Percentiles rank a stretch among this genome's conserved stretches.
These are phyloP conservation scores for Platichthys flesus DNA, from an alignment of 2,113 vertebrate species.

Conservation along the genomic window DNA sequence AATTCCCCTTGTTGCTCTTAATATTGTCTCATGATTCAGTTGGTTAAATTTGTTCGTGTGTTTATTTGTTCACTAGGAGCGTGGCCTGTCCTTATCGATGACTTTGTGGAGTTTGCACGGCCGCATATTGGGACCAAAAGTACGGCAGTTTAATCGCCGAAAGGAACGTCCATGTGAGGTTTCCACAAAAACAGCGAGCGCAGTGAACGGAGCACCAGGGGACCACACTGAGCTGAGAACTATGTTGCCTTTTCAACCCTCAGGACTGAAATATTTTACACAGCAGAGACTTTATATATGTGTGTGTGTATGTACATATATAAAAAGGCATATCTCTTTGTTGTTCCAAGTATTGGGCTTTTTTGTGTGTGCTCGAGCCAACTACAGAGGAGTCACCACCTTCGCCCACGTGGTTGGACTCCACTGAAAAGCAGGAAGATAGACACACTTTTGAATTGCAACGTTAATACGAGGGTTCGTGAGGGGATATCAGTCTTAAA, in stretches of 20 bases:
- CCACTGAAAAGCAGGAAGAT: slow-evolving; percentile 46
- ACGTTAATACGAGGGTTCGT: slow-evolving; percentile 49
- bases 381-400: slow-evolving; percentile 57
- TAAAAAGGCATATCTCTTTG: slow-evolving; percentile 77
- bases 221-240: slow-evolving; percentile 75
- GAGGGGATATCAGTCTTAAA: slow-evolving; percentile 63
- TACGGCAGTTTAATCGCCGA: slow-evolving; percentile 81
- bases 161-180: slow-evolving; percentile 78
- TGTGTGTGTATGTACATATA: slow-evolving; percentile 45
- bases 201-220: slow-evolving; percentile 57
- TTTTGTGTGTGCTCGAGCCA: slow-evolving; percentile 67
- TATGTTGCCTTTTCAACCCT: slow-evolving; percentile 82
- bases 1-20: neutral
- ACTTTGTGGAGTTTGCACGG: slow-evolving; percentile 93
- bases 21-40: neutral
- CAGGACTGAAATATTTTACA: slow-evolving; percentile 84
- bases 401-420: slow-evolving; percentile 35
- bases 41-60: neutral
- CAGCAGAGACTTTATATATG: slow-evolving; percentile 80
- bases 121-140: slow-evolving; percentile 88
- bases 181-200: slow-evolving; percentile 31
- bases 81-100: slow-evolving; percentile 94
- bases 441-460: slow-evolving; percentile 56
- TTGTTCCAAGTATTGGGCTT: slow-evolving; percentile 72
- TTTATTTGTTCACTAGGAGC: slow-evolving; percentile 81